phyloP scores from a whole-genome alignment of 2,797 vertebrate genomes.

The Pterois miles region DNA sequence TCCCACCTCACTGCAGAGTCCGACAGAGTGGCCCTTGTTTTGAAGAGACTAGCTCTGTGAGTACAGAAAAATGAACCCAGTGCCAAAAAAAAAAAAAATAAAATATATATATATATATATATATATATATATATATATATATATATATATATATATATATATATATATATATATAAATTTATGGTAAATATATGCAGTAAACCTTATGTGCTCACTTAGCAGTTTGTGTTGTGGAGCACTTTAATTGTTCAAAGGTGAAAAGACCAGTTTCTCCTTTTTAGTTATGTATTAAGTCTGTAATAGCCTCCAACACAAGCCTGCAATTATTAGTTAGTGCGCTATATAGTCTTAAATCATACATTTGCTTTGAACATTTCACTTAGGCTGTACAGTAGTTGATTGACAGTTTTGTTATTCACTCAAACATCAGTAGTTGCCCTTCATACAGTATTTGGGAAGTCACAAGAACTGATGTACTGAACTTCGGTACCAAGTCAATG shows the following conservation, averaged over 20 bases:
- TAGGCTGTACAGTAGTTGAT: not conserved
- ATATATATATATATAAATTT: too few species aligned
- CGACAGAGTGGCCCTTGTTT: slow-evolving; percentile 93
- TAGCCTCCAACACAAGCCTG: not conserved
- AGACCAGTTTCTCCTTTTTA: not conserved
- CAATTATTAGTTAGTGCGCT: not conserved
- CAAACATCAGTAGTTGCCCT: too few species aligned
- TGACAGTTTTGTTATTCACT: too few species aligned
- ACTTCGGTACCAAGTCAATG: too few species aligned
- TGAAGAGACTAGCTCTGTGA: slow-evolving; percentile 97
- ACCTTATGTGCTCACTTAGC: not conserved
- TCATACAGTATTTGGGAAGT: not conserved
- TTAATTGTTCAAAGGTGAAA: not conserved
- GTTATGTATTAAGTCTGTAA: not conserved
- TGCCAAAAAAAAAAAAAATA: too few species aligned
- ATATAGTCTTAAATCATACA: not conserved
- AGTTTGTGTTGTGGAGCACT: not conserved
- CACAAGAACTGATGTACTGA: too few species aligned
- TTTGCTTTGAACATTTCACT: not conserved
- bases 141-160: too few species aligned
- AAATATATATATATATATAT: too few species aligned
- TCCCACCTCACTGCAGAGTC: slow-evolving; percentile 95
- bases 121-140: too few species aligned
- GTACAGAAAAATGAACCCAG: slow-evolving; percentile 50
- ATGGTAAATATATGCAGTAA: too few species aligned